phyloP scores from a whole-genome alignment of 2,797 vertebrate genomes.

The Gouania willdenowi region DNA sequence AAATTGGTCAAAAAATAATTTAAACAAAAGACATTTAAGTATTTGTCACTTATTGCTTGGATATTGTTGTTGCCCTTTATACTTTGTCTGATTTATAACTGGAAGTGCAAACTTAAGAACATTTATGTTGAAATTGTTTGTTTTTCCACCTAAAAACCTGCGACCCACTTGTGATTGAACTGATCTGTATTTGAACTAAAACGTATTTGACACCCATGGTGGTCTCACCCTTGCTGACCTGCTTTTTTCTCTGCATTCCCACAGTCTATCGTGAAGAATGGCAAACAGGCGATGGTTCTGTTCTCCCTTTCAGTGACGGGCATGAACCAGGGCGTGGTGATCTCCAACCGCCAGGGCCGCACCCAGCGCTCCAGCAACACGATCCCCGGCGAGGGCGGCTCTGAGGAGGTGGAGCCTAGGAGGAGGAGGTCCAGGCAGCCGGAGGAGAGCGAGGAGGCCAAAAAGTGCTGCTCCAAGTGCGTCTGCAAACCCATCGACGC shows the following conservation, averaged over 20 bases:
- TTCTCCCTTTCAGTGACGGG: slow-evolving; percentile 93
- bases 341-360: slow-evolving; percentile 80
- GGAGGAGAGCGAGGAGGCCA: slow-evolving; percentile 66
- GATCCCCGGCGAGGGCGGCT: slow-evolving; percentile 68
- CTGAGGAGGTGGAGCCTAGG: slow-evolving; percentile 77
- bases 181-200: too few species aligned
- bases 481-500: slow-evolving; percentile 93
- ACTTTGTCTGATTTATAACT: too few species aligned
- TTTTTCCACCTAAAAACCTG: too few species aligned
- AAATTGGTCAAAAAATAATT: too few species aligned
- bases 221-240: too few species aligned
- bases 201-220: too few species aligned
- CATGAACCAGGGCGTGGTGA: slow-evolving; percentile 85
- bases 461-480: slow-evolving; percentile 83
- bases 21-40: too few species aligned
- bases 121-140: too few species aligned
- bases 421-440: slow-evolving; percentile 56
- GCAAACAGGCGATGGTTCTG: slow-evolving; percentile 89
- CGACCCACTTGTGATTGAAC: too few species aligned
- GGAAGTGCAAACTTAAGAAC: too few species aligned
- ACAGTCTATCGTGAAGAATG: slow-evolving; percentile 90
- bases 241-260: slow-evolving; percentile 22
- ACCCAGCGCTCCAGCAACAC: slow-evolving; percentile 71
- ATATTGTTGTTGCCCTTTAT: too few species aligned
- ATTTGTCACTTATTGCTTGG: too few species aligned